phyloP scores from a whole-genome alignment of 2,888 invertebrate genomes.

The Pollenia griseotomentosa region DNA sequence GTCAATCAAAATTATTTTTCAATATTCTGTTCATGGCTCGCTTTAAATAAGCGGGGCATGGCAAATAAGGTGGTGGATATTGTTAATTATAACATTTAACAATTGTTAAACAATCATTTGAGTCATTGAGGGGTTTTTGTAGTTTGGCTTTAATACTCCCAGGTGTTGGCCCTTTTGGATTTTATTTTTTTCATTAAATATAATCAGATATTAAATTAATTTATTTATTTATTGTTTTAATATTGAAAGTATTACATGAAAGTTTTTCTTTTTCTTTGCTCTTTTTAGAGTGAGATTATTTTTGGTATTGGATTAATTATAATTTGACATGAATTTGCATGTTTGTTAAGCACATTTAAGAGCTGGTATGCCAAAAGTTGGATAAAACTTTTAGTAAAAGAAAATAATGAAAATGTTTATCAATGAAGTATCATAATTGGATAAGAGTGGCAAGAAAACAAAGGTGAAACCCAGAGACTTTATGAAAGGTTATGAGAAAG shows the following conservation, averaged over 20 bases:
- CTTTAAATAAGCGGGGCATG: background rate
- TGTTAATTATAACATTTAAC: constrained; percentile 31
- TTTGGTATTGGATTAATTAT: constrained; percentile 18
- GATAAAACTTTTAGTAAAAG: background rate
- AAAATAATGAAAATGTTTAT: background rate
- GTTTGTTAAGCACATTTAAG: background rate
- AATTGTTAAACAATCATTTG: constrained; percentile 7
- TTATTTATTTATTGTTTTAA: background rate
- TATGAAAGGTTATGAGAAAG: too few relatives aligned
- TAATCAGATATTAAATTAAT: background rate
- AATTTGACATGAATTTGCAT: constrained; percentile 41
- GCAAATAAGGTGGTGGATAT: background rate
- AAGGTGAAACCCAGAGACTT: too few relatives aligned
- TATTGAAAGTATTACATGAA: background rate
- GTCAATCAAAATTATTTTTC: constrained; percentile 37
- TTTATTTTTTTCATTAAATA: background rate
- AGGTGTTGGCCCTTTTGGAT: background rate
- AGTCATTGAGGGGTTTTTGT: too few relatives aligned
- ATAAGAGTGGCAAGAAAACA: background rate
- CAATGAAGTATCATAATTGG: background rate
- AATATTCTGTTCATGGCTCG: background rate
- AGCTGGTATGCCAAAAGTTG: background rate
- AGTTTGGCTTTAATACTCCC: background rate
- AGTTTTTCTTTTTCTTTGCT: background rate
- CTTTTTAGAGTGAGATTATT: background rate